phyloP scores from a whole-genome alignment of 2,888 invertebrate genomes.

The Lithophane ornitopus region DNA sequence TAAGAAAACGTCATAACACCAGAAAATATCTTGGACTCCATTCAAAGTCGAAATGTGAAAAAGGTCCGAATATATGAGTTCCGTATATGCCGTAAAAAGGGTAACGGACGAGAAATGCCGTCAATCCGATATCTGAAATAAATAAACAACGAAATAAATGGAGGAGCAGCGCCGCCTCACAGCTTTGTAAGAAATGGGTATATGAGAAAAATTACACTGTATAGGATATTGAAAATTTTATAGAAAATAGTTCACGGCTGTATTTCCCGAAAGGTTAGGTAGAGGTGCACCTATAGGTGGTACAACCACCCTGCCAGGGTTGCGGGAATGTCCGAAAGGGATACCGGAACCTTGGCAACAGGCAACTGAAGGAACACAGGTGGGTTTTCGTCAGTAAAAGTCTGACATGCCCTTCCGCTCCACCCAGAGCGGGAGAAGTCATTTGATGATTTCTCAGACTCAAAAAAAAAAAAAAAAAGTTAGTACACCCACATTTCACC shows the following conservation, averaged over 20 bases:
- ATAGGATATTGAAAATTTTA: constrained; percentile 33
- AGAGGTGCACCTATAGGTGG: too few relatives aligned
- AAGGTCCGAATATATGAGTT: constrained; percentile 69
- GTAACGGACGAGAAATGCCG: constrained; percentile 58
- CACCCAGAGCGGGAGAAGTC: too few relatives aligned
- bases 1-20: constrained; percentile 36
- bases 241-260: background rate
- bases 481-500: background rate
- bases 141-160: constrained; percentile 67
- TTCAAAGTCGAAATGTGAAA: constrained; percentile 60
- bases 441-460: too few relatives aligned
- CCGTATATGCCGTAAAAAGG: constrained; percentile 72
- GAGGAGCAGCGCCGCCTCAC: constrained; percentile 41
- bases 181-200: constrained; percentile 31
- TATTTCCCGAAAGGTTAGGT: background rate
- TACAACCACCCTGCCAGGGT: too few relatives aligned
- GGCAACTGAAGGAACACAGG: too few relatives aligned
- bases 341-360: too few relatives aligned
- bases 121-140: constrained; percentile 73
- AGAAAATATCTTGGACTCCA: constrained; percentile 54
- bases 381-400: too few relatives aligned
- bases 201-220: constrained; percentile 14
- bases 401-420: too few relatives aligned
- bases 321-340: too few relatives aligned
- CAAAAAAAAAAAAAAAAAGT: too few relatives aligned